Percentiles rank a stretch among this genome's conserved stretches.
These are phyloP conservation scores for Sarcophilus harrisii DNA, from an alignment of 2,797 vertebrate genomes.

Conservation along the genomic window DNA sequence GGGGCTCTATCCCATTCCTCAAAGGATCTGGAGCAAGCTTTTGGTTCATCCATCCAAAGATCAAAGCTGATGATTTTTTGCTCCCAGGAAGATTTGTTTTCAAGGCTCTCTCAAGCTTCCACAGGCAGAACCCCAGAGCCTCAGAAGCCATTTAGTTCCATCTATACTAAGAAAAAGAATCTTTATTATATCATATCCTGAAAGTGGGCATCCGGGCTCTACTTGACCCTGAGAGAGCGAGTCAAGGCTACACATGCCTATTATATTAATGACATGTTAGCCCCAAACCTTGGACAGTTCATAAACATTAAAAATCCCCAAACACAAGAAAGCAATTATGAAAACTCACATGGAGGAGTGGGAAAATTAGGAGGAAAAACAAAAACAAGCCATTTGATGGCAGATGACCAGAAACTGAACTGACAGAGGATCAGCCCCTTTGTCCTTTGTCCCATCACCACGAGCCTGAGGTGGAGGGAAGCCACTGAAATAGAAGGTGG, in stretches of 20 bases:
- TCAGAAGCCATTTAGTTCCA: not conserved
- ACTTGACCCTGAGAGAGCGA: not conserved
- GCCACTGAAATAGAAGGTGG: not conserved
- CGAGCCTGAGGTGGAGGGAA: conserved; percentile 9
- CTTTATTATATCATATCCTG: not conserved
- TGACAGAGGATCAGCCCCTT: not conserved
- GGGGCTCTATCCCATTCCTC: conserved; percentile 40
- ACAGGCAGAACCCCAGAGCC: not conserved
- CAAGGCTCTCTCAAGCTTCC: not conserved
- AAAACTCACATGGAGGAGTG: conserved; percentile 15
- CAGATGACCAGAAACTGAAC: not conserved
- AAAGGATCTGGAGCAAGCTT: not conserved
- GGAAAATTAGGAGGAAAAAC: conserved; percentile 20
- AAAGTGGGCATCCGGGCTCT: not conserved
- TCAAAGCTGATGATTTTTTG: not conserved
- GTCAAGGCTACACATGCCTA: conserved; percentile 7
- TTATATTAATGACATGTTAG: conserved; percentile 27
- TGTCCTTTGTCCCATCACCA: not conserved
- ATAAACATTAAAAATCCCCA: conserved; percentile 35
- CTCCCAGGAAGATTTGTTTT: not conserved
- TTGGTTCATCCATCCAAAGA: not conserved
- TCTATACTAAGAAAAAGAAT: too few species aligned
- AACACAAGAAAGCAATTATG: not conserved
- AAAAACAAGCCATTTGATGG: conserved; percentile 3
- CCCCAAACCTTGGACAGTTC: conserved; percentile 45